Conservation (phyloP, 1,140 invertebrate genomes). For the Streblospio benedicti region DNA sequence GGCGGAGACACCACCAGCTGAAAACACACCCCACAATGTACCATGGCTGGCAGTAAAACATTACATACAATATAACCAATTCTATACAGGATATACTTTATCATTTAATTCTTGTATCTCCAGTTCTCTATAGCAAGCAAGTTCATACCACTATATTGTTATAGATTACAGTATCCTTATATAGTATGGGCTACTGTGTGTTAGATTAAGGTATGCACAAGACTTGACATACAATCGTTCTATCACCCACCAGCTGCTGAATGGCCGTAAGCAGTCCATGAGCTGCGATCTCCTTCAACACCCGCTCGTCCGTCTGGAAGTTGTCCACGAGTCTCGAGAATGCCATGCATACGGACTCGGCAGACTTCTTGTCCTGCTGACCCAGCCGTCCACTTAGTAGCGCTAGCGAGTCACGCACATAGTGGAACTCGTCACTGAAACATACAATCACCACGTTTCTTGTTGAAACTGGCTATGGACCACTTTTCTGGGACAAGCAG, state of each 20-base stretch:
- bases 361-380: constrained; percentile 94
- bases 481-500: no score
- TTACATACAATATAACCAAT: no score
- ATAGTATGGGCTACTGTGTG: no score
- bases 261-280: constrained; percentile 80
- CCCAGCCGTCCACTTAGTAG: constrained; percentile 76
- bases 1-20: constrained; percentile 84
- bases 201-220: no score
- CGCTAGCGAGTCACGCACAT: constrained; percentile 77
- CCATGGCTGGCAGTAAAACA: neutral
- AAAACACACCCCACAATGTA: constrained; percentile 21
- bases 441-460: no score
- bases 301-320: constrained; percentile 81
- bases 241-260: constrained; percentile 41
- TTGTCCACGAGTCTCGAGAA: constrained; percentile 93
- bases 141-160: no score
- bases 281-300: constrained; percentile 89
- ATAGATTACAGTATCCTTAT: no score
- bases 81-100: no score
- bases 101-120: no score
- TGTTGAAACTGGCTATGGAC: no score
- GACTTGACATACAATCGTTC: neutral
- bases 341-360: constrained; percentile 91
- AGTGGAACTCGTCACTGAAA: constrained; percentile 87
- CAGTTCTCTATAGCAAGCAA: no score